These are phyloP conservation scores for Spheniscus humboldti DNA, from an alignment of 2,797 vertebrate genomes.

Conservation along the genomic window DNA sequence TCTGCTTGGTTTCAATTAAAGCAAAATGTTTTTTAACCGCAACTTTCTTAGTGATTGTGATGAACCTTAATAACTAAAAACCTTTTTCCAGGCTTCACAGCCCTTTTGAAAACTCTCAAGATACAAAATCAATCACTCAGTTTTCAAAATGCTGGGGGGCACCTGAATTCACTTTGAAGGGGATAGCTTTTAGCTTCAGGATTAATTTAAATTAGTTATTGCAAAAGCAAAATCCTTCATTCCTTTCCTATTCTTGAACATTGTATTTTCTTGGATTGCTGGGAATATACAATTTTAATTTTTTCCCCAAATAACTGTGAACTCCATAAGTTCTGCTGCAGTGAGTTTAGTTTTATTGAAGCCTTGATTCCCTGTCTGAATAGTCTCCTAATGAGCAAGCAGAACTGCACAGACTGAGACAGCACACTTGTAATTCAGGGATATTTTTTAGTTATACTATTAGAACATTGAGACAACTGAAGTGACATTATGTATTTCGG, in stretches of 20 bases:
- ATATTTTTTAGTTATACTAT: too few relatives aligned
- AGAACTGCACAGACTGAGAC: background rate
- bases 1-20: background rate
- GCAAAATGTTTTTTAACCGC: background rate
- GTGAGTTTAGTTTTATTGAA: background rate
- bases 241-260: background rate
- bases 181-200: background rate
- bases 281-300: background rate
- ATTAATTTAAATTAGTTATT: background rate
- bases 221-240: background rate
- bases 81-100: background rate
- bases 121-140: background rate
- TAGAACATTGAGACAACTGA: background rate
- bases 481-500: background rate
- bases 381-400: background rate
- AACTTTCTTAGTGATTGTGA: background rate
- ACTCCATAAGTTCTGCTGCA: background rate
- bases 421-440: background rate
- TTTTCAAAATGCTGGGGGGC: background rate
- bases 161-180: background rate
- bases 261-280: background rate
- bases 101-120: background rate
- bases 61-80: background rate
- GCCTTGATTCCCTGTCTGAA: background rate
- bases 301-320: background rate